These are phyloP conservation scores for Metacarcinus magister DNA, from an alignment of 2,888 invertebrate genomes.

Conservation along the genomic window DNA sequence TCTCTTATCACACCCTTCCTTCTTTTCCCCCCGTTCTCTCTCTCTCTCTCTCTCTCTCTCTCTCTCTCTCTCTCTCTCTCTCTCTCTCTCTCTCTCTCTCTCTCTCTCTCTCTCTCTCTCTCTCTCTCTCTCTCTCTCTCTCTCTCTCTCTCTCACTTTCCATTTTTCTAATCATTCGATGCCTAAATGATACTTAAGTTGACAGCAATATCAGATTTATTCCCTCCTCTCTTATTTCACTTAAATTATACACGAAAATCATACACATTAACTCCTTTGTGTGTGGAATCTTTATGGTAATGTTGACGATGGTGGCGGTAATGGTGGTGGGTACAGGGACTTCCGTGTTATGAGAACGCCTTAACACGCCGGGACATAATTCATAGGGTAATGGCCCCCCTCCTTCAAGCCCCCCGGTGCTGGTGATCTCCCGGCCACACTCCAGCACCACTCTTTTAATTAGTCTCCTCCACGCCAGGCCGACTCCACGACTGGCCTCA, in stretches of 20 bases:
- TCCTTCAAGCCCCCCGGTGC: background rate
- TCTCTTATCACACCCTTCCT: too few species aligned
- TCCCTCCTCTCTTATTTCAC: conserved; percentile 49
- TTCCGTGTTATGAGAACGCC: conserved; percentile 49
- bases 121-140: conserved; percentile 55
- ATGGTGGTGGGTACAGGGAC: background rate
- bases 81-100: conserved; percentile 38
- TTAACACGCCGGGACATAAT: conserved; percentile 20
- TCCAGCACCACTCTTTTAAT: conserved; percentile 32
- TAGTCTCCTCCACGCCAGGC: conserved; percentile 19
- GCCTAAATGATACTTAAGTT: background rate
- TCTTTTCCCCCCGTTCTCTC: background rate
- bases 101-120: conserved; percentile 50
- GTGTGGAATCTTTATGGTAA: conserved; percentile 44
- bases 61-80: background rate
- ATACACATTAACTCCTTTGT: conserved; percentile 37
- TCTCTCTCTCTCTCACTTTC: conserved; percentile 37
- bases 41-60: background rate
- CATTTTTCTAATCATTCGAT: background rate
- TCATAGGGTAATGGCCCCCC: conserved; percentile 31
- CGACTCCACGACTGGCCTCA: conserved; percentile 17
- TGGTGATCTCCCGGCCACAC: conserved; percentile 34
- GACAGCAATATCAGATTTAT: background rate
- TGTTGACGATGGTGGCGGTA: background rate
- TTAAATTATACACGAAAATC: background rate